Conservation (phyloP, 2,888 invertebrate genomes). For the Tiphia femorata region DNA sequence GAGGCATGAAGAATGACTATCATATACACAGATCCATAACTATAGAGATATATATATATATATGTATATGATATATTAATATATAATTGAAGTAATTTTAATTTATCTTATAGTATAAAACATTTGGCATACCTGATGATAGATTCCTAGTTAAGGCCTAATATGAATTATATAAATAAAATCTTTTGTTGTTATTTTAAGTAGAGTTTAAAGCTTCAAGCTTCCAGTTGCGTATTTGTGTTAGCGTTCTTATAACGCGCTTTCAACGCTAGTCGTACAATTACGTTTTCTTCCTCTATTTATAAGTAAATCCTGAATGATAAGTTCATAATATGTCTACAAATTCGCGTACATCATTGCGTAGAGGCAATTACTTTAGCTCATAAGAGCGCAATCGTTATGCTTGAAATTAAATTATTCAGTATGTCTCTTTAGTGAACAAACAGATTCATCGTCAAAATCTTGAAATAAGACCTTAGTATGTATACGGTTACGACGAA, state of each 20-base stretch:
- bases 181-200: constrained; percentile 27
- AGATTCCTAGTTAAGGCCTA: constrained; percentile 52
- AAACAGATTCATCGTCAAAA: constrained; percentile 18
- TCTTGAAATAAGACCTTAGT: constrained; percentile 20
- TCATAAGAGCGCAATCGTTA: too few relatives aligned
- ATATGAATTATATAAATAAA: constrained; percentile 31
- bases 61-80: constrained; percentile 25
- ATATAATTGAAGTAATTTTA: constrained; percentile 33
- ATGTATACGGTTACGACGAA: too few relatives aligned
- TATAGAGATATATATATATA: constrained; percentile 38
- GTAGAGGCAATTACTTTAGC: constrained; percentile 1
- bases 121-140: constrained; percentile 44
- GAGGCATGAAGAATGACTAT: constrained; percentile 46
- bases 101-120: constrained; percentile 37
- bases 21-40: constrained; percentile 29
- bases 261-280: constrained; percentile 55
- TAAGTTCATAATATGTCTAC: constrained; percentile 15
- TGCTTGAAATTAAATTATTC: too few relatives aligned
- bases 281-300: constrained; percentile 38
- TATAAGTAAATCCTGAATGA: constrained; percentile 20
- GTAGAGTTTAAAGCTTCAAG: constrained; percentile 20
- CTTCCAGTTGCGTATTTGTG: constrained; percentile 26
- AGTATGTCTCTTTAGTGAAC: background rate
- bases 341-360: constrained; percentile 9
- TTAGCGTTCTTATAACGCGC: constrained; percentile 34